These are phyloP conservation scores for Tonatia bakeri DNA, from an alignment of 2,113 vertebrate species.

Conservation along the genomic window DNA sequence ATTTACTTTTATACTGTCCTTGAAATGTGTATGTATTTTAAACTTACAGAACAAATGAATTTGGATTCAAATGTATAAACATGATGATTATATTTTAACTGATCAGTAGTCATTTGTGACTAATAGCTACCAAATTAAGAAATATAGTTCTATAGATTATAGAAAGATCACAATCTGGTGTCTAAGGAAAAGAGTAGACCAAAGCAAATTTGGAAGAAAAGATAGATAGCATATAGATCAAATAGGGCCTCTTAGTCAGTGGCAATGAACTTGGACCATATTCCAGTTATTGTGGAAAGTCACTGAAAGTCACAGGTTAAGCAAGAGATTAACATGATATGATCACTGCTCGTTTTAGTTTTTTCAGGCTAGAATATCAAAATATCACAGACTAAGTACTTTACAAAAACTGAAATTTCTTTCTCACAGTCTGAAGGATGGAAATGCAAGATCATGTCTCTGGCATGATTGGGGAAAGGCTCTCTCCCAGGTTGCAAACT, in stretches of 20 bases:
- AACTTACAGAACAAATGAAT: neutral
- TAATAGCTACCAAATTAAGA: neutral
- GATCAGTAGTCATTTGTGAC: neutral
- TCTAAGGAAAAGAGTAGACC: neutral
- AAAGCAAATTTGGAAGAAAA: neutral
- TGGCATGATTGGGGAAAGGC: neutral
- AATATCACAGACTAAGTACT: neutral
- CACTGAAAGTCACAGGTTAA: neutral
- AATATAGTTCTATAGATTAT: neutral
- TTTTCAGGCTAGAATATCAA: neutral
- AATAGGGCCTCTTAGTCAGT: neutral
- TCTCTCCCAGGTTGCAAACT: neutral
- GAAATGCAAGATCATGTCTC: neutral
- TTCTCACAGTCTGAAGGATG: neutral
- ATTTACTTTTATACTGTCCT: neutral
- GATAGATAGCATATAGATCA: neutral
- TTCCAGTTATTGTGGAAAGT: neutral
- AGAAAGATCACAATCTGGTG: neutral
- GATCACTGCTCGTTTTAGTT: neutral
- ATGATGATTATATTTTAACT: neutral
- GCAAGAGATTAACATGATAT: neutral
- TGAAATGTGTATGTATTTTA: neutral
- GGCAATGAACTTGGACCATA: neutral
- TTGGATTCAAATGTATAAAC: neutral
- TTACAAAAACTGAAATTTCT: neutral